phyloP scores from a whole-genome alignment of 2,888 invertebrate species.

The Thecophora atra region DNA sequence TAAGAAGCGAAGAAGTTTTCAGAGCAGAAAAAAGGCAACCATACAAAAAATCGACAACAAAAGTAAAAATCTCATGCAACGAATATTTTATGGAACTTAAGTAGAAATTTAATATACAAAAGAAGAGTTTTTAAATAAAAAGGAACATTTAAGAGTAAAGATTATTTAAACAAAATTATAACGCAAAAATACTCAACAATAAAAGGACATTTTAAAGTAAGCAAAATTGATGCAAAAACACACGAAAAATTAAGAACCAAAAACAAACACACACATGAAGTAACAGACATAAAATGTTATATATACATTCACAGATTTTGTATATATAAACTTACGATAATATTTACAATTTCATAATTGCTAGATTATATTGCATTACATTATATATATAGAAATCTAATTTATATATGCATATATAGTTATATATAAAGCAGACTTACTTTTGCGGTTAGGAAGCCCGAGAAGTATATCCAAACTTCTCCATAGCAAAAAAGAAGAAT shows the following conservation, averaged over 20 bases:
- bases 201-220: slow-evolving; percentile 31
- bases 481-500: slow-evolving; percentile 10
- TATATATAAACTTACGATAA: slow-evolving; percentile 23
- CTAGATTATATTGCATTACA: too few species aligned
- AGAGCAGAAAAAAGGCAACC: slow-evolving; percentile 53
- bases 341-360: slow-evolving; percentile 28
- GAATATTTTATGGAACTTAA: slow-evolving; percentile 67
- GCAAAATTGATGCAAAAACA: slow-evolving; percentile 20
- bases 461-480: slow-evolving; percentile 6
- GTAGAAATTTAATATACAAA: slow-evolving; percentile 64
- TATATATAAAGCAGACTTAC: slow-evolving; percentile 12
- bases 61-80: slow-evolving; percentile 66
- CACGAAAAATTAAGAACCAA: slow-evolving; percentile 11
- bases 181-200: slow-evolving; percentile 21
- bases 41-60: slow-evolving; percentile 56
- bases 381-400: slow-evolving; percentile 19
- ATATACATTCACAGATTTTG: not conserved
- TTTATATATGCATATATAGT: not conserved
- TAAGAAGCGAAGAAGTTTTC: slow-evolving; percentile 34
- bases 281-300: slow-evolving; percentile 23
- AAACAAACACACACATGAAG: slow-evolving; percentile 7
- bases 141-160: slow-evolving; percentile 27
- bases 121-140: too few species aligned
- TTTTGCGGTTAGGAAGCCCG: slow-evolving; percentile 13
- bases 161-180: slow-evolving; percentile 17